Conservation (phyloP, 1,140 invertebrate species). For the Lepidurus arcticus region DNA sequence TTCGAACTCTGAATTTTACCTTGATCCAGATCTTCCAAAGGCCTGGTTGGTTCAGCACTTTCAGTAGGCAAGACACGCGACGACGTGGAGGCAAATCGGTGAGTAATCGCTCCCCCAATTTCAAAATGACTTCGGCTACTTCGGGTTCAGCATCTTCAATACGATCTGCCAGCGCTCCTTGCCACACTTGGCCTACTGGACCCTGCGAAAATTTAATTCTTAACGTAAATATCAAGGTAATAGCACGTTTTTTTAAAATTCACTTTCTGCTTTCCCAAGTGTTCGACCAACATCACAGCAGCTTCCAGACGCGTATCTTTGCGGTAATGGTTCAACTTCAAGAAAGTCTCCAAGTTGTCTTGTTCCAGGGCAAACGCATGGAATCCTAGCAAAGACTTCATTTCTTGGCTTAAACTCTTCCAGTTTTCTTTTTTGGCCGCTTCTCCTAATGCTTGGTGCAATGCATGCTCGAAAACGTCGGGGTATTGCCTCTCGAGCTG, state of each 20-base stretch:
- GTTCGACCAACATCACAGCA: constrained; percentile 15
- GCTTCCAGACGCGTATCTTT: constrained; percentile 27
- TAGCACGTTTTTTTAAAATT: neutral
- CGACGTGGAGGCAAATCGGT: neutral
- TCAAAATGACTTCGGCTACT: constrained; percentile 22
- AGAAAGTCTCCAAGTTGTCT: constrained; percentile 8
- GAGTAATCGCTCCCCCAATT: constrained; percentile 23
- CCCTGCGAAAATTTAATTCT: neutral
- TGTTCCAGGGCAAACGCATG: constrained; percentile 27
- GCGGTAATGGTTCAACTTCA: constrained; percentile 29
- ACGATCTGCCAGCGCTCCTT: constrained; percentile 26
- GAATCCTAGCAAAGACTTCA: constrained; percentile 17
- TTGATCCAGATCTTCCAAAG: neutral
- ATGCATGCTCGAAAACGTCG: constrained; percentile 34
- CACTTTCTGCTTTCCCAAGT: neutral
- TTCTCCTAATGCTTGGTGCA: constrained; percentile 24
- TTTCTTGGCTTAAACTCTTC: neutral
- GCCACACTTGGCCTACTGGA: neutral
- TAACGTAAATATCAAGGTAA: neutral
- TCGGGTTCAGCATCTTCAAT: constrained; percentile 19
- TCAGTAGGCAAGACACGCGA: constrained; percentile 5
- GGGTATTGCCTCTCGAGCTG: constrained; percentile 35
- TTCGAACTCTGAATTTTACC: neutral
- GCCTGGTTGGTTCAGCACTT: constrained; percentile 1
- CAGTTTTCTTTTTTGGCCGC: neutral